Conservation (phyloP, 2,113 vertebrate genomes). For the Cinclus mexicanus region DNA sequence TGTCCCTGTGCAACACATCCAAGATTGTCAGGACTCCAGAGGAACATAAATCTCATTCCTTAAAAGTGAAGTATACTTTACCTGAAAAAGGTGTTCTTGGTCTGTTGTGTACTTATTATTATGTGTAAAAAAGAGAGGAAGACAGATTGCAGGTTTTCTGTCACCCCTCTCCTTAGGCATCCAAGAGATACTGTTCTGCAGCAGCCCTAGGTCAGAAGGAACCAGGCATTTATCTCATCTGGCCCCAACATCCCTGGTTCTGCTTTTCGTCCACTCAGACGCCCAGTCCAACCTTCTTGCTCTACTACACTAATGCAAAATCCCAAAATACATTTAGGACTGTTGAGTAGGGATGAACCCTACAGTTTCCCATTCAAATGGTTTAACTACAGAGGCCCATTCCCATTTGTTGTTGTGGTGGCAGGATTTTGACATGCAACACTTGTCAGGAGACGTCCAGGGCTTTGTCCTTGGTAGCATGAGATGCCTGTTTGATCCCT, state of each 20-base stretch:
- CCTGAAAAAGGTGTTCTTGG: neutral
- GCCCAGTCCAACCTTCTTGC: neutral
- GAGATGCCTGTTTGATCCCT: neutral
- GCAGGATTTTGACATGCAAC: neutral
- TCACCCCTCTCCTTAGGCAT: neutral
- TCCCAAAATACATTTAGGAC: neutral
- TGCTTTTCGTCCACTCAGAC: neutral
- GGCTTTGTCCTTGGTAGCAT: neutral
- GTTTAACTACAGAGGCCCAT: neutral
- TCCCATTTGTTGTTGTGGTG: neutral
- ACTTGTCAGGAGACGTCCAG: neutral
- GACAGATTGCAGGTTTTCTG: neutral
- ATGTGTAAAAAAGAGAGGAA: neutral
- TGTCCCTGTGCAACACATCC: neutral
- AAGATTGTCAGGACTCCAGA: neutral
- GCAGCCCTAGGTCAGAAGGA: neutral
- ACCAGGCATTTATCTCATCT: neutral
- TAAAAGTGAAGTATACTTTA: neutral
- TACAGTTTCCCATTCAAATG: neutral
- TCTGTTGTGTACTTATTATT: neutral
- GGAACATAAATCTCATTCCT: neutral
- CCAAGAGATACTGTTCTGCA: neutral
- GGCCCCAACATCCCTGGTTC: neutral
- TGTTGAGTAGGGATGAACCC: neutral
- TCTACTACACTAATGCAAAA: neutral